Conservation (phyloP, 2,113 vertebrate genomes). For the Scomber colias region DNA sequence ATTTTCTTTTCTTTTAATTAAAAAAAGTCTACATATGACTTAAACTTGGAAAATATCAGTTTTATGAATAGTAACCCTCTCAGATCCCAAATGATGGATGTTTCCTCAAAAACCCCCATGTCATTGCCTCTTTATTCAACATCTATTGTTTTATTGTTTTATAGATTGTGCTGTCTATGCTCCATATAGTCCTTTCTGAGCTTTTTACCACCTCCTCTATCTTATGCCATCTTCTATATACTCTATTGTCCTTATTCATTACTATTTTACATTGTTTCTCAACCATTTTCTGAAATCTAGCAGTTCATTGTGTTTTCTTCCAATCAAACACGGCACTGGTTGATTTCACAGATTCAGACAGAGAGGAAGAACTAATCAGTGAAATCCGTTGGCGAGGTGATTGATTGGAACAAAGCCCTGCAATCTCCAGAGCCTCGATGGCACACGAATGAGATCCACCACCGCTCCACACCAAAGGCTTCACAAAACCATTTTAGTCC, state of each 20-base stretch:
- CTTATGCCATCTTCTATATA: neutral
- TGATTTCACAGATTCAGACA: conserved; percentile 47
- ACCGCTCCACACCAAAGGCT: conserved; percentile 28
- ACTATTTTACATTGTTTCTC: neutral
- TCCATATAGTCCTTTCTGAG: neutral
- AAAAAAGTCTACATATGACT: neutral
- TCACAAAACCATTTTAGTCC: conserved; percentile 34
- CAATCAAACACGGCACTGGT: conserved; percentile 19
- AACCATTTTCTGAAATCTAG: neutral
- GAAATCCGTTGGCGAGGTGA: conserved; percentile 45
- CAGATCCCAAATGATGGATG: neutral
- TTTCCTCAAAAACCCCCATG: neutral
- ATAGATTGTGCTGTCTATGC: neutral
- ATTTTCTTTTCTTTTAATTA: neutral
- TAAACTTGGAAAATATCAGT: neutral
- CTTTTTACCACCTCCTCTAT: neutral
- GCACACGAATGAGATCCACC: conserved; percentile 15
- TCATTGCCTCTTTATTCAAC: neutral
- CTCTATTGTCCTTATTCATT: neutral
- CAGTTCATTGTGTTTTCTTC: conserved; percentile 7
- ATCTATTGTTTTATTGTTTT: neutral
- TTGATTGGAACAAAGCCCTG: conserved; percentile 49
- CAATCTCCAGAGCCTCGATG: conserved; percentile 31
- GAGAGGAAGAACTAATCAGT: conserved; percentile 51
- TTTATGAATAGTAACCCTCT: neutral